These are phyloP conservation scores for Pseudanteris insignis DNA, from an alignment of 2,888 invertebrate species.

Conservation along the genomic window DNA sequence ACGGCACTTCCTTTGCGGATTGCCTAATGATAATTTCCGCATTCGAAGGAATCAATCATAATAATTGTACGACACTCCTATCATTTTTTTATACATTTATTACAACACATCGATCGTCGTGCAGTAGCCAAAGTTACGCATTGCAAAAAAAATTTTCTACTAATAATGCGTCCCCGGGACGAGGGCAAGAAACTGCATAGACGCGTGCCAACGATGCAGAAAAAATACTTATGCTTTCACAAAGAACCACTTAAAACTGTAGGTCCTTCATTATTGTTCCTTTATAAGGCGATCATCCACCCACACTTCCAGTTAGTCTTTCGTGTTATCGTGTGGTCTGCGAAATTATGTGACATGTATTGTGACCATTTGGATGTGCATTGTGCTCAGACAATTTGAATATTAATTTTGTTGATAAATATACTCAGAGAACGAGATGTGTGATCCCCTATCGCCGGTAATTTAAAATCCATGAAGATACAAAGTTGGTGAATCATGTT, in stretches of 20 bases:
- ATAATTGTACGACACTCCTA: slow-evolving; percentile 1
- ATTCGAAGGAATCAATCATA: slow-evolving; percentile 33
- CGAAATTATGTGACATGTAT: not conserved
- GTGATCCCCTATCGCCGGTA: no score
- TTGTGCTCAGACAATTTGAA: slow-evolving; percentile 14
- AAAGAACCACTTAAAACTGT: slow-evolving; percentile 45
- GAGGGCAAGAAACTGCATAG: slow-evolving; percentile 36
- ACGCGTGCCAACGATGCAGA: slow-evolving; percentile 42
- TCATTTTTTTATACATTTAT: slow-evolving; percentile 7
- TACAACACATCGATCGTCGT: slow-evolving; percentile 38
- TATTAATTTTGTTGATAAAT: no score
- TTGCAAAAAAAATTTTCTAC: slow-evolving; percentile 28
- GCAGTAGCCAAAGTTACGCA: slow-evolving; percentile 42
- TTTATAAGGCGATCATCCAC: slow-evolving; percentile 51
- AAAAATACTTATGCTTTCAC: slow-evolving; percentile 44
- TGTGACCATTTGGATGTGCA: no score
- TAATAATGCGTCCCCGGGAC: slow-evolving; percentile 28
- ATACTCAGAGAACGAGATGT: no score
- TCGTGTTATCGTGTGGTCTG: slow-evolving; percentile 1
- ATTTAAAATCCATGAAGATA: no score
- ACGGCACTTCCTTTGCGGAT: slow-evolving; percentile 21
- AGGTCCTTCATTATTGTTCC: slow-evolving; percentile 48
- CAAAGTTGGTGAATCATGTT: not conserved
- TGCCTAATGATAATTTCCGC: slow-evolving; percentile 42
- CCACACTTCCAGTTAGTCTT: slow-evolving; percentile 30